Evolutionary conservation across 2,888 invertebrate genomes (phyloP), one percentile per base, ranked within the genome.

Genomic region (Flabesymbios commensalis): DNA sequence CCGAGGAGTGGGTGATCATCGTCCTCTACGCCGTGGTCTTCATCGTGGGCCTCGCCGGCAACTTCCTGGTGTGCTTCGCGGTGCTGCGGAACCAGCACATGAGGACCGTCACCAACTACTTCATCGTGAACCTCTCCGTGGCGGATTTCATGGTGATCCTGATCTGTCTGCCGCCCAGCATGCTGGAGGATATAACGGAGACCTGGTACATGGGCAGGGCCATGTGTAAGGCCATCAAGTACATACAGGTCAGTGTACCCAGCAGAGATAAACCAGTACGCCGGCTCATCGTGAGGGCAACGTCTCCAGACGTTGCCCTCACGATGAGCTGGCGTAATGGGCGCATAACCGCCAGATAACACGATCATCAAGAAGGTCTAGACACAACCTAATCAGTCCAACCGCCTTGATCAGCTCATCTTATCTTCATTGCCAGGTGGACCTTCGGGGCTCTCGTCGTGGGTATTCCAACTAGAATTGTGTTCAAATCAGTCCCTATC

Each of bases 21-120:
- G 86, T 86, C 1, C 87, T 90, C 32, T 92, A 93, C 78, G 85
- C 87, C 0, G 79, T 91, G 33, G 91, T 93, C 0, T 94, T 94
- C 76, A 79, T 90, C 17, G 87, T 92, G 53, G 94, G 94, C 0
- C 83, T 94, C 33, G 86, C 91, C 26, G 95, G 95, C 0, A 96
- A 96, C 77, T 88, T 89, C 1, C 83, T 95, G 52, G 95, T 96
- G 39, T 93, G 93, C 75, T 87, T 90, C 58, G 94, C 94, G 0
- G 94, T 96, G 28, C 91, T 92, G 77, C 87, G 91, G 61, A 94
- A 94, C 78, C 90, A 89, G 72, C 88, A 89, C 0, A 94, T 96
- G 93, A 86, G 93, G 64, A 94, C 93, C 0, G 93, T 95, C 43
- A 95, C 95, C 61, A 95, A 96, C 83, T 91, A 92, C 79, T 94